Evolutionary conservation across 2,113 vertebrate genomes (phyloP).

Genomic region (Athene noctua): DNA sequence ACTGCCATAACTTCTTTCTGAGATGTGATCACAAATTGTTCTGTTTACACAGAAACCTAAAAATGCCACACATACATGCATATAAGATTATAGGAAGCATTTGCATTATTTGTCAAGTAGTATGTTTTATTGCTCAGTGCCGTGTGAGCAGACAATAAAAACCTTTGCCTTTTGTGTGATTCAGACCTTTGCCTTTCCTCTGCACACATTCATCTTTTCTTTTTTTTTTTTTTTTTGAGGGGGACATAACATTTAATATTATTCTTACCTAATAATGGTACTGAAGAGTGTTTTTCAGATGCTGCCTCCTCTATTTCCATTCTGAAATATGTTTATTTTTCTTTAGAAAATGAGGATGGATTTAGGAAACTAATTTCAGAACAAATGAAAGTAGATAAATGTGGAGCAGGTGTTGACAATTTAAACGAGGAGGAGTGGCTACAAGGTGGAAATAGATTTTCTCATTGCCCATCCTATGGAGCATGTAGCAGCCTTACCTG

Average conservation of each 20-base stretch:
- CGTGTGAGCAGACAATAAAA: neutral
- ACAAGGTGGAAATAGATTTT: neutral
- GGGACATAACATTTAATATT: neutral
- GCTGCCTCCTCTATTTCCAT: neutral
- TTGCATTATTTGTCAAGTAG: constrained; percentile 6
- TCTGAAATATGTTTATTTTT: constrained; percentile 23
- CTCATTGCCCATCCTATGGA: neutral
- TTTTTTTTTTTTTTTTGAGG: neutral
- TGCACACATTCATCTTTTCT: neutral
- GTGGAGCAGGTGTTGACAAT: neutral
- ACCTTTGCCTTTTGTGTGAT: neutral
- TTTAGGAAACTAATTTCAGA: constrained; percentile 11
- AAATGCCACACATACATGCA: neutral
- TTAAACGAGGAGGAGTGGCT: neutral
- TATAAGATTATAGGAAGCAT: neutral
- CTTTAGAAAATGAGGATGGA: neutral
- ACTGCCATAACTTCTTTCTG: neutral
- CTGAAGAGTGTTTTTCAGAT: constrained; percentile 1
- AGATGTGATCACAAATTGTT: constrained; percentile 4
- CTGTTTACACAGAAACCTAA: constrained; percentile 12
- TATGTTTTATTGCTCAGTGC: neutral
- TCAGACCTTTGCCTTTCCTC: neutral
- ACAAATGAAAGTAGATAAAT: constrained; percentile 1
- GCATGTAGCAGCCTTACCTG: neutral
- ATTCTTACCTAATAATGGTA: neutral